A percentile compares a stretch with the other conserved stretches of the same genome.
These are phyloP conservation scores for Andrena haemorrhoa DNA, from an alignment of 2,888 invertebrate species.

Conservation along the genomic window DNA sequence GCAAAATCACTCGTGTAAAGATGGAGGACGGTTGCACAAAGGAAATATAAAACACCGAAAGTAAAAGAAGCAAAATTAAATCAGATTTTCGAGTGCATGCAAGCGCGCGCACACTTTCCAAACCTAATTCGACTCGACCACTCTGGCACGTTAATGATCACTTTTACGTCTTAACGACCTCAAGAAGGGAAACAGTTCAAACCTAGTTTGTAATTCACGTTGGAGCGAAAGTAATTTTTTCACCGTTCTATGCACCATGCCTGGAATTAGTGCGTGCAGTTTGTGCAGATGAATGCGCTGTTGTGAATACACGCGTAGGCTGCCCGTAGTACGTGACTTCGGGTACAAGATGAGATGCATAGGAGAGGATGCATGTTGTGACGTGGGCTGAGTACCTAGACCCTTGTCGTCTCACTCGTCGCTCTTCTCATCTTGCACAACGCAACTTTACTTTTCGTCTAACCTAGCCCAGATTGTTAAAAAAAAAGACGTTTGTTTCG, in stretches of 20 bases:
- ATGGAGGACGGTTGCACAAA: not conserved
- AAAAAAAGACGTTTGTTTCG: not conserved
- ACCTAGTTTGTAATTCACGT: not conserved
- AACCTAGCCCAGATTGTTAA: too few species aligned
- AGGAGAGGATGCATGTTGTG: conserved; percentile 2
- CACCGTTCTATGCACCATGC: not conserved
- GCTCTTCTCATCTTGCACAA: not conserved
- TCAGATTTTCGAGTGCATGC: conserved; percentile 16
- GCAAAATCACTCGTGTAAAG: not conserved
- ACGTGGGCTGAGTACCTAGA: conserved; percentile 7
- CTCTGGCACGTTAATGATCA: conserved; percentile 11
- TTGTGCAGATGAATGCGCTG: conserved; percentile 16
- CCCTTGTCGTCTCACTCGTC: not conserved
- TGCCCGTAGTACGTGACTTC: conserved; percentile 31
- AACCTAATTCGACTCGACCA: conserved; percentile 13
- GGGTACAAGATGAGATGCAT: conserved; percentile 29
- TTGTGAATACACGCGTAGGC: conserved; percentile 15
- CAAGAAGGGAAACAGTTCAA: not conserved
- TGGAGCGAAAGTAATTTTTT: conserved; percentile 28
- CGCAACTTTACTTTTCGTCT: not conserved
- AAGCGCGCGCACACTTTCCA: conserved; percentile 27
- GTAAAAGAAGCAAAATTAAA: not conserved
- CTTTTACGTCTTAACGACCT: conserved; percentile 18
- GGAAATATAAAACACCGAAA: not conserved
- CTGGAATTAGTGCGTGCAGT: conserved; percentile 33